These are phyloP conservation scores for Mimachlamys varia DNA, from an alignment of 2,888 invertebrate species.

Conservation along the genomic window DNA sequence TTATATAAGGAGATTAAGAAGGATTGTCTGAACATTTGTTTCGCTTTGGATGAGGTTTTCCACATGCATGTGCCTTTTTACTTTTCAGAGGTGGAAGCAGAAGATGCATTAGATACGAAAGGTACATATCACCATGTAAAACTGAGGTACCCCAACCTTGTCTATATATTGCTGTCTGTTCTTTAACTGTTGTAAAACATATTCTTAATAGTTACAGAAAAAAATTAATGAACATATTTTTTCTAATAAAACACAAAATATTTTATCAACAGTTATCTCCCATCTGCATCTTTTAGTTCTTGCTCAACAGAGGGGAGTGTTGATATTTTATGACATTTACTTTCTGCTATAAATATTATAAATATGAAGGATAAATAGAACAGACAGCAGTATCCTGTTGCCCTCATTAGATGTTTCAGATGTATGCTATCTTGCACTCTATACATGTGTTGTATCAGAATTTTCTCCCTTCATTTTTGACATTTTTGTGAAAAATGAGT, in stretches of 20 bases:
- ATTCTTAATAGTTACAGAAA: no score
- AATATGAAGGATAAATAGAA: background rate
- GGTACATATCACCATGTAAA: background rate
- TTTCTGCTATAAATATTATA: background rate
- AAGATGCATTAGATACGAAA: background rate
- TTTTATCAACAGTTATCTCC: no score
- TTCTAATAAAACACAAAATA: no score
- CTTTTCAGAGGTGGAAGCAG: conserved; percentile 20
- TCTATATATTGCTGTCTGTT: background rate
- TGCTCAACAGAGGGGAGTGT: no score
- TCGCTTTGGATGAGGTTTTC: conserved; percentile 8
- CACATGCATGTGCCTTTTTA: conserved; percentile 33
- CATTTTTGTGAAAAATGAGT: background rate
- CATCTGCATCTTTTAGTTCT: no score
- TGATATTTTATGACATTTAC: no score
- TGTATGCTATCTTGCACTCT: background rate
- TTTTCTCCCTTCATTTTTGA: background rate
- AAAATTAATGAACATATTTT: no score
- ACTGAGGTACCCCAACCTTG: background rate
- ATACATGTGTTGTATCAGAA: background rate
- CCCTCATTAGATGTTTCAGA: background rate
- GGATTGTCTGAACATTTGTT: background rate
- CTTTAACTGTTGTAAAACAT: background rate
- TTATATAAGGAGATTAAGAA: no score
- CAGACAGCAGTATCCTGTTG: background rate